A percentile compares a stretch with the other conserved stretches of the same genome.
These are phyloP conservation scores for Bolinopsis microptera DNA, from an alignment of 37 sponge, comb jelly and placozoan genomes.

Conservation along the genomic window DNA sequence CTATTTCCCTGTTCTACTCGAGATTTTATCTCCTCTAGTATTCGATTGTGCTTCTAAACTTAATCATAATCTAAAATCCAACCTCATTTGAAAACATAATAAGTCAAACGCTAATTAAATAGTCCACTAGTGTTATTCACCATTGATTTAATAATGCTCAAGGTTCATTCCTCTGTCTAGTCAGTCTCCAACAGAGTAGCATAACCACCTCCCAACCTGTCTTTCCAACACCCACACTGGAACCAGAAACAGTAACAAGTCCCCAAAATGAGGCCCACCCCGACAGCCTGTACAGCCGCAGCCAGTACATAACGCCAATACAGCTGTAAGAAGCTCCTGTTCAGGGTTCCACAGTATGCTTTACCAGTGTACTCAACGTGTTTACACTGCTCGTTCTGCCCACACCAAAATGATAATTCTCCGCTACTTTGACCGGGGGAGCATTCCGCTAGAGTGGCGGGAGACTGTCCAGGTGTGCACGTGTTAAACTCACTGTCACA, in stretches of 20 bases:
- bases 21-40: too few relatives aligned
- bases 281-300: neutral
- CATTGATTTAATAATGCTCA: too few relatives aligned
- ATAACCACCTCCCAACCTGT: neutral
- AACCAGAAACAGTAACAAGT: neutral
- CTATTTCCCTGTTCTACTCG: too few relatives aligned
- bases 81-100: too few relatives aligned
- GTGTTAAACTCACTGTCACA: neutral
- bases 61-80: too few relatives aligned
- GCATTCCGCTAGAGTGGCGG: neutral
- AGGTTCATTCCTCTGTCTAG: neutral
- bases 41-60: too few relatives aligned
- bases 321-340: neutral
- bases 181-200: neutral
- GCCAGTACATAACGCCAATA: neutral
- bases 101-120: too few relatives aligned
- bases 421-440: neutral
- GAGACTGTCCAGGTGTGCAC: neutral
- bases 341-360: neutral
- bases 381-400: neutral
- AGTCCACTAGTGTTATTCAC: too few relatives aligned
- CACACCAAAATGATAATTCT: neutral
- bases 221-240: neutral
- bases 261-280: neutral
- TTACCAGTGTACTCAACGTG: neutral